Percentiles rank a stretch among this genome's conserved stretches.
Conservation (phyloP, 1,140 invertebrate species). For the Oedothorax gibbosus region DNA sequence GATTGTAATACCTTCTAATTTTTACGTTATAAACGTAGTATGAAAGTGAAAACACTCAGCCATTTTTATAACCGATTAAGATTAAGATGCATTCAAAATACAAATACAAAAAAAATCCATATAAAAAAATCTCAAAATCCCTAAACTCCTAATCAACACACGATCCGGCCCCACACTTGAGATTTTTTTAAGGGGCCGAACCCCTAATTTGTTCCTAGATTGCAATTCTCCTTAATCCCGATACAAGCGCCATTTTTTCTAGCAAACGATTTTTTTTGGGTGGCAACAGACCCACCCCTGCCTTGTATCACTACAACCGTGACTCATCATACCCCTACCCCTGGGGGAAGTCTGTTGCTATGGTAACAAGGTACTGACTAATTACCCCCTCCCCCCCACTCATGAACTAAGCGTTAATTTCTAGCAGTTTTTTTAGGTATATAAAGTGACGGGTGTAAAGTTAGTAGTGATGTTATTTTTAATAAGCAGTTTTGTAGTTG, state of each 20-base stretch:
- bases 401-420: conserved; percentile 1
- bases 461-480: no score
- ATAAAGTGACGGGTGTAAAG: no score
- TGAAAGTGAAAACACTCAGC: no score
- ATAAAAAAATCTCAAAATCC: no score
- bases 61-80: no score
- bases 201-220: conserved; percentile 7
- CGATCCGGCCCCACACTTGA: no score
- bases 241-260: neutral
- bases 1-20: no score
- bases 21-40: no score
- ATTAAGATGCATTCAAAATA: no score
- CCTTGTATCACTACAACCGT: conserved; percentile 20
- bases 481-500: no score
- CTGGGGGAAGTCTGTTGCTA: conserved; percentile 37
- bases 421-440: neutral
- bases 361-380: conserved; percentile 44
- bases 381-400: conserved; percentile 41
- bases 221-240: neutral
- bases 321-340: conserved; percentile 46
- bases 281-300: neutral
- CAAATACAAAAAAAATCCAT: no score
- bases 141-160: no score
- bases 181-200: neutral
- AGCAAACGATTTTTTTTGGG: neutral